These are phyloP conservation scores for Oostethus manadensis DNA, from an alignment of 2,113 vertebrate species.

Conservation along the genomic window DNA sequence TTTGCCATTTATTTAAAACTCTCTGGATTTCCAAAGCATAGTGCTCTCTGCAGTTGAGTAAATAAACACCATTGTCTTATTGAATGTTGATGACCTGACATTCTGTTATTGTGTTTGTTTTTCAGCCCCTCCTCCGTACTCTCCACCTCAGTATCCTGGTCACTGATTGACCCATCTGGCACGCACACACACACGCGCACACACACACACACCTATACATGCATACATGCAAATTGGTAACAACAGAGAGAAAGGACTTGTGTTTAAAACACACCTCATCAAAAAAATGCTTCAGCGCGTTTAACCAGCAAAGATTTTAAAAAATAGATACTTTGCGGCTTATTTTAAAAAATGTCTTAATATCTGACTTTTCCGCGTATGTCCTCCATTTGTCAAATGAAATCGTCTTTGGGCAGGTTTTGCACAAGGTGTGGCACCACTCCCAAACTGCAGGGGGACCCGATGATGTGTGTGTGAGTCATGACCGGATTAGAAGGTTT, in stretches of 20 bases:
- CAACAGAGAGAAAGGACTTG: not conserved
- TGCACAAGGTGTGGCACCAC: conserved; percentile 8
- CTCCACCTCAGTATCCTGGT: conserved; percentile 73
- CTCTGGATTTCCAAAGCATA: too few relatives aligned
- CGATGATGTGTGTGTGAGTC: too few relatives aligned
- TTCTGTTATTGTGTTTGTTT: conserved; percentile 18
- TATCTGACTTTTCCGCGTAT: not conserved
- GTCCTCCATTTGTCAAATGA: not conserved
- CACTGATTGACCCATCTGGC: conserved; percentile 52
- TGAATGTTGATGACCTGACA: not conserved
- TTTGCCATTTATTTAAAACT: too few relatives aligned
- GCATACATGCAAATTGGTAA: not conserved
- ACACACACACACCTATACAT: conserved; percentile 6
- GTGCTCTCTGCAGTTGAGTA: too few relatives aligned
- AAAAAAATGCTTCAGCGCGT: conserved; percentile 21
- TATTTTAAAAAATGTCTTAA: not conserved
- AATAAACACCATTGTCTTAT: too few relatives aligned
- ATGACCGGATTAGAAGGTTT: too few relatives aligned
- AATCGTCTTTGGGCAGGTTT: not conserved
- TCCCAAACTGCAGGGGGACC: conserved; percentile 6
- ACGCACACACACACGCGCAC: conserved; percentile 5
- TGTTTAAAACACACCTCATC: conserved; percentile 1
- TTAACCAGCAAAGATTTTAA: conserved; percentile 14
- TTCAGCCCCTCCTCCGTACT: conserved; percentile 74
- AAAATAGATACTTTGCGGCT: too few relatives aligned